Conservation (phyloP, 2,888 invertebrate genomes). For the Phalangium opilio region DNA sequence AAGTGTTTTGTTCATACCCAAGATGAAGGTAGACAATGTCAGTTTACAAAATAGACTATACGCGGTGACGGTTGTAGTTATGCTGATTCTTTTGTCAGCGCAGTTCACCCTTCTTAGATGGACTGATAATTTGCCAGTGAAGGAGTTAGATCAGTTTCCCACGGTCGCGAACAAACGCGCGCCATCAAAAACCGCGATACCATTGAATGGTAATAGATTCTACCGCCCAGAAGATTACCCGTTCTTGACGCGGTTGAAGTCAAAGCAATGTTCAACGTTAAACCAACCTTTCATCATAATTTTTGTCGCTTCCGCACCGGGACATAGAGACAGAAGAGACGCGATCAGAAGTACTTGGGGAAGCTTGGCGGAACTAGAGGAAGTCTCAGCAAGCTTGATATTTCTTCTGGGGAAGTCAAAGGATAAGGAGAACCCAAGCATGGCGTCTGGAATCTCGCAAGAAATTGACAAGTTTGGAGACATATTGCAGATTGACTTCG, state of each 20-base stretch:
- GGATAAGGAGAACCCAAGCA: background rate
- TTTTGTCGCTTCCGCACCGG: constrained; percentile 2
- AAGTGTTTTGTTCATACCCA: no score
- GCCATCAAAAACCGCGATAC: background rate
- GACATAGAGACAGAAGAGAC: constrained; percentile 1
- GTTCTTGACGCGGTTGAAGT: background rate
- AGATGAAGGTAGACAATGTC: background rate
- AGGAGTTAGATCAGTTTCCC: background rate
- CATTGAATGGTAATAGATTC: background rate
- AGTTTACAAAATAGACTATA: background rate
- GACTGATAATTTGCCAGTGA: background rate
- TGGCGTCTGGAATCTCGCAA: constrained; percentile 2
- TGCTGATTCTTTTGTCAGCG: background rate
- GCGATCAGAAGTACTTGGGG: constrained; percentile 11
- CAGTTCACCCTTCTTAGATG: background rate
- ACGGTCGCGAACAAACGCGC: background rate
- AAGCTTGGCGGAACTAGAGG: background rate
- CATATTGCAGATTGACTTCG: constrained; percentile 6
- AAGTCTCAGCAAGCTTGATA: background rate
- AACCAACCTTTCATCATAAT: background rate
- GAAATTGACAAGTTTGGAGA: constrained; percentile 5
- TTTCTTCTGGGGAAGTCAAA: constrained; percentile 4
- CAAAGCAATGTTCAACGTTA: background rate
- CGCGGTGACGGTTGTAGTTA: background rate
- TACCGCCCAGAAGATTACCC: background rate